Percentiles rank a stretch among this genome's conserved stretches.
Conservation (phyloP, 2,888 invertebrate species). For the Tanytarsus gracilentus region DNA sequence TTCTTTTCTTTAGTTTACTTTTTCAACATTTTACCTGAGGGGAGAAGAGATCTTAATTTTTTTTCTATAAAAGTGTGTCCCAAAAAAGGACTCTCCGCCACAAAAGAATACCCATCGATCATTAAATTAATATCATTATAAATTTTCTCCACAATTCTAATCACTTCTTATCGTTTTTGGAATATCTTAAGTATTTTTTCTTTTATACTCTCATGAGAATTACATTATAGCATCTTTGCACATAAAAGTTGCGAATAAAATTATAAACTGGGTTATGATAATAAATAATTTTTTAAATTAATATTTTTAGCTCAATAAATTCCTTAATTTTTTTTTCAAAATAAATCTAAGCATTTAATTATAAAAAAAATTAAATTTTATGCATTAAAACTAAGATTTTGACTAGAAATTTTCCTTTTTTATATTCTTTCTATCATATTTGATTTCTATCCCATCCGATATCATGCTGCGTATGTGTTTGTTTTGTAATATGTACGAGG, state of each 20-base stretch:
- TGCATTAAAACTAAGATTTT: conserved; percentile 24
- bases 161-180: conserved; percentile 8
- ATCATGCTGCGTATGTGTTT: too few relatives aligned
- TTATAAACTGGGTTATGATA: too few relatives aligned
- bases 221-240: too few relatives aligned
- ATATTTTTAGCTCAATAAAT: conserved; percentile 22
- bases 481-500: too few relatives aligned
- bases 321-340: neutral
- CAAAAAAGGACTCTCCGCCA: neutral
- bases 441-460: too few relatives aligned
- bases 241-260: too few relatives aligned
- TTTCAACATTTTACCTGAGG: conserved; percentile 1
- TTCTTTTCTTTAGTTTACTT: conserved; percentile 28
- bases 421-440: conserved; percentile 22
- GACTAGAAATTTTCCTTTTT: too few relatives aligned
- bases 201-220: conserved; percentile 1
- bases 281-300: conserved; percentile 24
- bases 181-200: conserved; percentile 15
- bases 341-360: too few relatives aligned
- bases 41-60: neutral
- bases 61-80: neutral
- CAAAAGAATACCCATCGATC: conserved; percentile 21
- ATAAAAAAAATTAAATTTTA: conserved; percentile 13
- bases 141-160: conserved; percentile 11
- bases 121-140: conserved; percentile 27